These are phyloP conservation scores for Portevinia maculata DNA, from an alignment of 2,888 invertebrate species.

Conservation along the genomic window DNA sequence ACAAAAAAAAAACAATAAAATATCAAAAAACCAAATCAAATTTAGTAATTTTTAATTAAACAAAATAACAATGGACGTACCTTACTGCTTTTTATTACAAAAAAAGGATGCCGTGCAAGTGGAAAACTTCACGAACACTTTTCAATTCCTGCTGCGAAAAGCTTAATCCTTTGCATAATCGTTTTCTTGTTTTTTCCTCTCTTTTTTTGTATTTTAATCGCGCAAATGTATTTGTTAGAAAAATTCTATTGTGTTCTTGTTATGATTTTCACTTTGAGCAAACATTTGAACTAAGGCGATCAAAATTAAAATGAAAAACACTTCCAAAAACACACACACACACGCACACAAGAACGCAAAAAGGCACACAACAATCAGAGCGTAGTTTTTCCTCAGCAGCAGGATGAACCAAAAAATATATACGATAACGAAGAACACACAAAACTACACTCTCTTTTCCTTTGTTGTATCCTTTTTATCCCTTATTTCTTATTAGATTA, in stretches of 20 bases:
- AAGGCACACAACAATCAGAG: slow-evolving; percentile 70
- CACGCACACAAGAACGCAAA: slow-evolving; percentile 52
- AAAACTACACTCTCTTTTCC: slow-evolving; percentile 67
- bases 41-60: slow-evolving; percentile 71
- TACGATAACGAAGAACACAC: slow-evolving; percentile 58
- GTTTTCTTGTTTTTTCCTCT: slow-evolving; percentile 48
- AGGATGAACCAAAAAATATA: slow-evolving; percentile 20
- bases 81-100: slow-evolving; percentile 61
- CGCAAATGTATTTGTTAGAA: slow-evolving; percentile 70
- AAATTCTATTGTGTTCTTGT: slow-evolving; percentile 72
- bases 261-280: slow-evolving; percentile 69
- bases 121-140: slow-evolving; percentile 72
- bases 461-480: slow-evolving; percentile 68
- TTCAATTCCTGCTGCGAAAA: slow-evolving; percentile 69
- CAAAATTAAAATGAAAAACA: slow-evolving; percentile 19
- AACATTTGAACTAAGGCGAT: slow-evolving; percentile 61
- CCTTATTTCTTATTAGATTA: slow-evolving; percentile 71
- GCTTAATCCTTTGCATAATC: slow-evolving; percentile 74
- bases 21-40: slow-evolving; percentile 38
- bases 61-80: slow-evolving; percentile 55
- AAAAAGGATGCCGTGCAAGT: slow-evolving; percentile 65
- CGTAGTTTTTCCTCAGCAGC: slow-evolving; percentile 53
- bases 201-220: slow-evolving; percentile 35
- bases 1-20: slow-evolving; percentile 47
- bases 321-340: slow-evolving; percentile 42